These are phyloP conservation scores for Nomia melanderi DNA, from an alignment of 1,140 invertebrate species.

Conservation along the genomic window DNA sequence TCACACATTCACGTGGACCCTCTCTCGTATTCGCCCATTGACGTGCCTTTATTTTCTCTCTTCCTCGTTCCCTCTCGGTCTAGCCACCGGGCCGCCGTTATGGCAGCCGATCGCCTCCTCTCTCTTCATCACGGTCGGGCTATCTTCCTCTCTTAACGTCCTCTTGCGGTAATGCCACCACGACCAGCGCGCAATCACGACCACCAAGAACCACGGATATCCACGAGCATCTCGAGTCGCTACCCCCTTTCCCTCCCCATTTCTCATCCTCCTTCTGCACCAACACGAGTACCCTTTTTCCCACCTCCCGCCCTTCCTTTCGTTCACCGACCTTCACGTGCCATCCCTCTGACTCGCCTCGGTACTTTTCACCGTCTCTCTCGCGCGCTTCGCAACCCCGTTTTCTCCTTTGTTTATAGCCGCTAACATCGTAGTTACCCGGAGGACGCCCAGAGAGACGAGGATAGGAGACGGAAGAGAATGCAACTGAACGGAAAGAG, in stretches of 20 bases:
- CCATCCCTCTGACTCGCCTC: conserved; percentile 38
- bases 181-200: conserved; percentile 40
- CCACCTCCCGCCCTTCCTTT: conserved; percentile 24
- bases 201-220: conserved; percentile 41
- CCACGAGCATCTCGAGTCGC: conserved; percentile 35
- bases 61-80: conserved; percentile 38
- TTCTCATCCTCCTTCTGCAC: not conserved
- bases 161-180: conserved; percentile 38
- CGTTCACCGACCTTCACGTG: conserved; percentile 51
- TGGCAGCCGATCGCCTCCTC: conserved; percentile 15
- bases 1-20: conserved; percentile 62
- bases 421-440: conserved; percentile 40
- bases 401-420: conserved; percentile 61
- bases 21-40: conserved; percentile 67
- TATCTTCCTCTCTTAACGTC: conserved; percentile 40
- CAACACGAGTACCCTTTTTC: conserved; percentile 39
- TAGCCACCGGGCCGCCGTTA: conserved; percentile 34
- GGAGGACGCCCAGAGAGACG: conserved; percentile 15
- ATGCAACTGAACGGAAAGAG: not conserved
- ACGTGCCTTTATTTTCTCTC: conserved; percentile 57
- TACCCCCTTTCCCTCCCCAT: not conserved
- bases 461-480: conserved; percentile 11
- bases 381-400: not conserved
- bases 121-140: not conserved
- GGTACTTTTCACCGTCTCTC: conserved; percentile 34